Base-by-base conservation (phyloP, 2,113 vertebrate species). In the Axis porcinus region DNA sequence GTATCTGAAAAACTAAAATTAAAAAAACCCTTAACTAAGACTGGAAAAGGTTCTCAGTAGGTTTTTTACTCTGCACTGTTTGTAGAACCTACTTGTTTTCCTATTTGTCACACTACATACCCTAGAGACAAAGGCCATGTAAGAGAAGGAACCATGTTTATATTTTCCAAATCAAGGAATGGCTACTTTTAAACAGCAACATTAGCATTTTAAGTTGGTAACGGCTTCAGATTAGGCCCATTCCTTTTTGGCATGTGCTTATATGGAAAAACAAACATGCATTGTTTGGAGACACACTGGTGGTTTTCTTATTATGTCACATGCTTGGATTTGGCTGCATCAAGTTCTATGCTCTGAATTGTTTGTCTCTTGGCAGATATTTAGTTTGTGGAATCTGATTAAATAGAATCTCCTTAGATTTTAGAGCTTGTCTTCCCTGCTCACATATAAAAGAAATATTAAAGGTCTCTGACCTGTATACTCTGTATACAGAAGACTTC, bases 381-480 rank as follows among this genome's bases (percentile, higher is more conserved):
- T 95, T 64, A 79, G 40, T 84, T 52, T 82, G 55, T n/a, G 15
- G 54, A 84, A 30, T 82, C 55, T 64, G 47, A 95, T 86, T 91
- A 79, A 93, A 83, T 13, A 50, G 23, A 33, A 27, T 89, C 40
- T n/a, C 67, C 17, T 60, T 92, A 52, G 60, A 16, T 81, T 91
- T 89, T 47, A 57, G 50, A 93, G 52, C 84, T 93, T 93, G 83
- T 91, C 70, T 91, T 94, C 25, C 93, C 64, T 85, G 25, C 58
- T 45, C 8, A 78, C 50, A 50, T 76, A 76, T 55, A 47, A 82
- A 86, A 81, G 87, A 96, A 96, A 95, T 45, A 74, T 86, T 92
- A 81, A 78, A 58, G 81, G 14, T 85, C 58, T 86, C 67, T 91
- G 5, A 36, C 57, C 47, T 94, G 47, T 94, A 62, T 33, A 67